phyloP scores from a whole-genome alignment of 1,140 invertebrate species.

The Zaprionus ornatus region DNA sequence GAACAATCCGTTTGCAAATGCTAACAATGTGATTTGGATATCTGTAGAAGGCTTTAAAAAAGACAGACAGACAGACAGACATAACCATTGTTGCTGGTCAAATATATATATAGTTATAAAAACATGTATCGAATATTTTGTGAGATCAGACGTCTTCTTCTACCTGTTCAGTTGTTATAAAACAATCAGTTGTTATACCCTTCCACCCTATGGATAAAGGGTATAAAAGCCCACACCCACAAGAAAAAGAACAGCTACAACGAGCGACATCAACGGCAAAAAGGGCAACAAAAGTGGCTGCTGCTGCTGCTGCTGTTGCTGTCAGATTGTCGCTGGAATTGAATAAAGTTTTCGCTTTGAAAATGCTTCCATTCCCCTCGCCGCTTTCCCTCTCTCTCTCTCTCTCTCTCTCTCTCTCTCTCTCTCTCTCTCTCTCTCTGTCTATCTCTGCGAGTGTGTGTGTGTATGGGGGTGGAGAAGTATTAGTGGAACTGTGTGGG shows the following conservation, averaged over 20 bases:
- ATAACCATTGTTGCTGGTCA: too few species aligned
- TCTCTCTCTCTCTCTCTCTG: neutral
- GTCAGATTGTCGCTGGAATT: conserved; percentile 63
- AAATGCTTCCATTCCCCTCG: conserved; percentile 1
- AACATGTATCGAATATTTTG: too few species aligned
- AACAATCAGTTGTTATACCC: too few species aligned
- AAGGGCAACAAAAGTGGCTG: conserved; percentile 37
- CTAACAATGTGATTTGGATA: too few species aligned
- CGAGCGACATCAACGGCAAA: conserved; percentile 9
- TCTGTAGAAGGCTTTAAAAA: too few species aligned
- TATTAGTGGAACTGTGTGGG: neutral
- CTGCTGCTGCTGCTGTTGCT: conserved; percentile 26
- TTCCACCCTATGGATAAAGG: too few species aligned
- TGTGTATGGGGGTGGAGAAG: neutral
- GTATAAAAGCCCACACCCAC: conserved; percentile 5
- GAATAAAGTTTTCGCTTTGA: conserved; percentile 67
- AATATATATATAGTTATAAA: too few species aligned
- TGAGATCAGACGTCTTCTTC: too few species aligned
- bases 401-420: neutral
- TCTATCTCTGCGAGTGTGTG: neutral
- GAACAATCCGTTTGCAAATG: too few species aligned
- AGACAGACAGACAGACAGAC: too few species aligned
- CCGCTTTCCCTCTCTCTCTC: neutral
- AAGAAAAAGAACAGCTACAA: conserved; percentile 17
- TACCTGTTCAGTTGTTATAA: neutral